Conservation (phyloP, 1,140 invertebrate species). For the Laupala kohalensis region DNA sequence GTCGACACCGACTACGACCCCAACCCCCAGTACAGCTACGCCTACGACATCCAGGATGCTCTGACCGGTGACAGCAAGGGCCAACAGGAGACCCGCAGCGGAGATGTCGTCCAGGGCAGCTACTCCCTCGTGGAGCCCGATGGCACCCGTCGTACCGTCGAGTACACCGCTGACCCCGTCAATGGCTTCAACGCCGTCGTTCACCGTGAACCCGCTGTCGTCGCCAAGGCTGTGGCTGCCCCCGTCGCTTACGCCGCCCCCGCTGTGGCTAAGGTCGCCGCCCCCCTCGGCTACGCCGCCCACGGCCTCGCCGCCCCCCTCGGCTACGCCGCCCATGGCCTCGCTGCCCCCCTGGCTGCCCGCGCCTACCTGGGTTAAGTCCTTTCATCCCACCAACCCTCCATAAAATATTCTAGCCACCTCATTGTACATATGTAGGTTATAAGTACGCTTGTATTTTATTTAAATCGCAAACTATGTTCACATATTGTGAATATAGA, state of each 20-base stretch:
- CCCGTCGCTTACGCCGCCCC: neutral
- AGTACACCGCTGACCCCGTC: conserved; percentile 23
- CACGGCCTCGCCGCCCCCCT: conserved; percentile 5
- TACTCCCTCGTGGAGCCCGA: conserved; percentile 19
- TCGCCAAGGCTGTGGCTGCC: conserved; percentile 11
- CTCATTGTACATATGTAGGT: conserved; percentile 8
- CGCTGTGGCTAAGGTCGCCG: conserved; percentile 5
- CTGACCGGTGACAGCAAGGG: conserved; percentile 23
- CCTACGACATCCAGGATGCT: conserved; percentile 19
- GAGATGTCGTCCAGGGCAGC: conserved; percentile 17
- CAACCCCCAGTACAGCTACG: conserved; percentile 15
- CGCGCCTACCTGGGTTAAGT: conserved; percentile 8
- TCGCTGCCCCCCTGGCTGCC: conserved; percentile 1
- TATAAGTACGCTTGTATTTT: conserved; percentile 3
- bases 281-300: conserved; percentile 1
- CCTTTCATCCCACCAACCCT: neutral
- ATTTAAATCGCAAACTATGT: neutral
- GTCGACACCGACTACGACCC: conserved; percentile 16
- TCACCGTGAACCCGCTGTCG: conserved; percentile 15
- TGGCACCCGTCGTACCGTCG: conserved; percentile 19
- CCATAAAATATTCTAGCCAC: neutral
- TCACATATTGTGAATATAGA: conserved; percentile 6
- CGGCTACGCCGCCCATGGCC: conserved; percentile 2
- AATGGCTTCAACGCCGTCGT: conserved; percentile 23
- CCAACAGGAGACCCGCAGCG: conserved; percentile 16